Evolutionary conservation across 1,140 invertebrate genomes (phyloP), one percentile per base, ranked within the genome.

Genomic region (Phymastichus coffea): DNA sequence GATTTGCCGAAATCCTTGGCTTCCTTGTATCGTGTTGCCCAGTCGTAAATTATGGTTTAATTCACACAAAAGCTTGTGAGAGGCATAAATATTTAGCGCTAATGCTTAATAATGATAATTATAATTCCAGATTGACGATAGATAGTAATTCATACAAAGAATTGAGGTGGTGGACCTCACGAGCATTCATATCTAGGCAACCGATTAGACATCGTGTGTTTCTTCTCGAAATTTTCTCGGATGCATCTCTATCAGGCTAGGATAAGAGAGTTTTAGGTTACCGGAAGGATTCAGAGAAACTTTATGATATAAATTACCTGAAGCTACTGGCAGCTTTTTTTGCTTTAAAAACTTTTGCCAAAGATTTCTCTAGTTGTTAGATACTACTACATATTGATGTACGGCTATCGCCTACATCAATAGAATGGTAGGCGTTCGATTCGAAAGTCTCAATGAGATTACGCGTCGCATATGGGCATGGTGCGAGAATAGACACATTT

Each of bases 391-490:
- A 64, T 22, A 59, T 66, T 8, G 66, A 70, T 44, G 68, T 0
- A 66, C 66, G 2, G 65, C 66, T 4, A 61, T 69, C 1, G 38
- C 58, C 30, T 57, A 52, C 23, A 56, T 64, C 1, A 68, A 69
- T 43, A 28, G 48, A 30, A 67, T 66, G 64, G 65, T 61, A 2
- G 53, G 67, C 26, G 41, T 66, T 15, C 64, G 52, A 35, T 63
- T 57, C 28, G 40, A 46, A 49, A 35, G 62, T 47, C 49, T 71
- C 19, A 59, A 61, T 43, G 15, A 35, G 9, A 9, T 68, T 1
- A 6, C 65, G 7, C 52, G 41, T 26, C 14, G 62, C 15, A 54
- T 72, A 22, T 72, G 65, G 66, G 51, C 66, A 19, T 71, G 68
- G 64, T 71, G 68, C 47, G 64, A 67, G 52, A 14, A n/a, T 2